phyloP scores from a whole-genome alignment of 2,888 invertebrate genomes.

The Epinotia nisella region DNA sequence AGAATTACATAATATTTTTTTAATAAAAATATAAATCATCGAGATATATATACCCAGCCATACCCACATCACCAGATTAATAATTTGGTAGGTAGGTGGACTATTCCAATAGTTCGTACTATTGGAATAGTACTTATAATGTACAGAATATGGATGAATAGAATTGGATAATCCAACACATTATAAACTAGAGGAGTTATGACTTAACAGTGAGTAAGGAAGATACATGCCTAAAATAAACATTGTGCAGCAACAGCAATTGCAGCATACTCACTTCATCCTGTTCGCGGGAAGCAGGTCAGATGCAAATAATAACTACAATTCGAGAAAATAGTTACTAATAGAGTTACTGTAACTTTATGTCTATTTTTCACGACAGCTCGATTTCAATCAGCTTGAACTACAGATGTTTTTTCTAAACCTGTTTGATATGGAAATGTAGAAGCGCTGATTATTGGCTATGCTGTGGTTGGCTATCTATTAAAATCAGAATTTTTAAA shows the following conservation, averaged over 20 bases:
- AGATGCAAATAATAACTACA: slow-evolving; percentile 60
- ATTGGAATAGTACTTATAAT: neutral
- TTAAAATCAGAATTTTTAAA: neutral
- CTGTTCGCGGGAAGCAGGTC: slow-evolving; percentile 65
- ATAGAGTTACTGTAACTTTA: neutral
- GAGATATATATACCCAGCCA: neutral
- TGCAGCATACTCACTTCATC: slow-evolving; percentile 56
- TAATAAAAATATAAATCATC: no score
- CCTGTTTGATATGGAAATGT: neutral
- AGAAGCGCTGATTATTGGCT: neutral
- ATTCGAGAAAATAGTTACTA: slow-evolving; percentile 29
- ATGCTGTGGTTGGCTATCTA: neutral
- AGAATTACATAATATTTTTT: neutral
- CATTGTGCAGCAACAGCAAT: slow-evolving; percentile 52
- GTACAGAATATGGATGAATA: neutral
- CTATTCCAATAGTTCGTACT: no score
- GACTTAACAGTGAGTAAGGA: slow-evolving; percentile 61
- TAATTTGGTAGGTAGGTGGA: no score
- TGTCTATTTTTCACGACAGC: neutral
- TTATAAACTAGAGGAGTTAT: slow-evolving; percentile 39
- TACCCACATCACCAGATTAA: neutral
- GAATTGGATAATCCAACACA: neutral
- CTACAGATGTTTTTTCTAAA: neutral
- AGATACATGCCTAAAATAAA: slow-evolving; percentile 57
- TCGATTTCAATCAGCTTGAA: neutral